Conservation (phyloP, 2,113 vertebrate genomes). For the Grus americana region DNA sequence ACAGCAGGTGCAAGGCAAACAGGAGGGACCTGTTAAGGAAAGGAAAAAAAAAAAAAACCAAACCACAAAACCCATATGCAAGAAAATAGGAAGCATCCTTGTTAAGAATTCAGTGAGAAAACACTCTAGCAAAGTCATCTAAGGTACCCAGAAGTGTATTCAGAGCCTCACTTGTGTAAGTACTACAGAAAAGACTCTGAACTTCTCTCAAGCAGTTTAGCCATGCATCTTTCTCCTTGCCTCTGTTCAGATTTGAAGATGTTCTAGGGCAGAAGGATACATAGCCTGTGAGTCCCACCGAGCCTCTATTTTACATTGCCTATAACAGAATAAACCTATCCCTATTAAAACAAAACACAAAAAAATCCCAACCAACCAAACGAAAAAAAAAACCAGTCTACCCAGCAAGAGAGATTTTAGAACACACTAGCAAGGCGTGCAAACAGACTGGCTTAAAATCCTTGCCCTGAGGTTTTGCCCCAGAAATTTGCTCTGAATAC, state of each 20-base stretch:
- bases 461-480: neutral
- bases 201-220: neutral
- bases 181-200: neutral
- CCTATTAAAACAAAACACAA: neutral
- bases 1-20: slow-evolving; percentile 42
- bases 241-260: neutral
- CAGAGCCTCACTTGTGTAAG: neutral
- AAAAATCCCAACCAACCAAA: neutral
- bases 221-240: neutral
- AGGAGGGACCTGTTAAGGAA: neutral
- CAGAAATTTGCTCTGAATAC: neutral
- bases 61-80: neutral
- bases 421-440: neutral
- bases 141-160: neutral
- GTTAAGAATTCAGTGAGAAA: slow-evolving; percentile 30
- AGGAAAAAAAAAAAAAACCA: neutral
- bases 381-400: neutral
- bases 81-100: neutral
- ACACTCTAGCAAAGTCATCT: neutral
- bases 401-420: neutral
- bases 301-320: neutral
- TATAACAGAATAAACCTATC: neutral
- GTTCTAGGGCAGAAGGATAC: neutral
- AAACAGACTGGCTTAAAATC: neutral
- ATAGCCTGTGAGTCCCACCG: neutral